Conservation (phyloP, 2,888 invertebrate genomes). For the Volucella bombylans region DNA sequence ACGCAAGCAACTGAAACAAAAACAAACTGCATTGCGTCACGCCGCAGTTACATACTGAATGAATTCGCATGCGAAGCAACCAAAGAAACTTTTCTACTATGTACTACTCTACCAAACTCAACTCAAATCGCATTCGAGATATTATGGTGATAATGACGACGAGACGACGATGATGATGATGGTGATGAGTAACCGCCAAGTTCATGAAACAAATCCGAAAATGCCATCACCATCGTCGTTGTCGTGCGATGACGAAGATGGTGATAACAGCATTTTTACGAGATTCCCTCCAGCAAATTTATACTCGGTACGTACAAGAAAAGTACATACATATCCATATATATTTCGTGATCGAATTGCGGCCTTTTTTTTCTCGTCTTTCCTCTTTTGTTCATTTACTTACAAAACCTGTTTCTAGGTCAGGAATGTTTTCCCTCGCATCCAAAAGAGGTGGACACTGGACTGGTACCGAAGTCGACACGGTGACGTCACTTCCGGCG, state of each 20-base stretch:
- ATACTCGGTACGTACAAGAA: background rate
- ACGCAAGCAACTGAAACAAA: slow-evolving; percentile 43
- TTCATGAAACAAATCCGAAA: slow-evolving; percentile 46
- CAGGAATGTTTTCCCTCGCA: slow-evolving; percentile 38
- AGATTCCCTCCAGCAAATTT: slow-evolving; percentile 54
- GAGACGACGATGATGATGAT: slow-evolving; percentile 12
- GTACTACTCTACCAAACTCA: background rate
- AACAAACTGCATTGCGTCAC: slow-evolving; percentile 57
- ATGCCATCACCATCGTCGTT: slow-evolving; percentile 37
- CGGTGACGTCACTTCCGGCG: slow-evolving; percentile 61
- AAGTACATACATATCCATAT: too few relatives aligned
- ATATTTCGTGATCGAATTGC: slow-evolving; percentile 46
- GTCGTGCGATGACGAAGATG: slow-evolving; percentile 48
- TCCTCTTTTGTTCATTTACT: slow-evolving; percentile 10
- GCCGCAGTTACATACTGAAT: slow-evolving; percentile 22
- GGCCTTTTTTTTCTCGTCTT: slow-evolving; percentile 26
- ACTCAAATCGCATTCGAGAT: too few relatives aligned
- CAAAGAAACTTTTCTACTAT: background rate
- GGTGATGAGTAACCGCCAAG: slow-evolving; percentile 54
- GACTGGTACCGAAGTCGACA: background rate
- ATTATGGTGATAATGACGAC: slow-evolving; percentile 8
- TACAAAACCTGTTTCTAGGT: slow-evolving; percentile 64
- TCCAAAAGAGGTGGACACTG: slow-evolving; percentile 5
- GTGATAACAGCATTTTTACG: slow-evolving; percentile 55
- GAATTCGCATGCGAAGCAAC: slow-evolving; percentile 42